These are phyloP conservation scores for Larimichthys polyactis DNA, from an alignment of 2,113 vertebrate species.

Conservation along the genomic window DNA sequence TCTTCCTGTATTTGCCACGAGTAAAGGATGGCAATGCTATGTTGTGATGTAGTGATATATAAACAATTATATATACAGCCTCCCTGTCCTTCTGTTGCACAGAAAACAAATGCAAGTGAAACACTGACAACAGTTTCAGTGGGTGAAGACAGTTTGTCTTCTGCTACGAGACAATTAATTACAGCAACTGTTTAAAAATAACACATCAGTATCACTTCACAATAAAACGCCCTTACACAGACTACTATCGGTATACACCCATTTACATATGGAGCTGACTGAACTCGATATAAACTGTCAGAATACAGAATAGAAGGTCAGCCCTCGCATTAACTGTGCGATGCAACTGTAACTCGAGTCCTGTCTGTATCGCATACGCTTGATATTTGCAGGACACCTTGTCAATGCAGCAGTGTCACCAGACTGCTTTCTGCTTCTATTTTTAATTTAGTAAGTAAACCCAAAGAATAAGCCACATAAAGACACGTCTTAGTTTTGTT, in stretches of 20 bases:
- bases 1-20: constrained; percentile 5
- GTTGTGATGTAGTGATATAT: not conserved
- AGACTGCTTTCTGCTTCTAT: not conserved
- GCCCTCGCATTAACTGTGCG: not conserved
- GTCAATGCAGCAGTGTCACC: not conserved
- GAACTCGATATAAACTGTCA: not conserved
- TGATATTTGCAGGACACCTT: constrained; percentile 18
- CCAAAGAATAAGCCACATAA: not conserved
- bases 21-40: not conserved
- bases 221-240: not conserved
- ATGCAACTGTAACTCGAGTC: not conserved
- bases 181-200: not conserved
- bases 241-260: fast-evolving
- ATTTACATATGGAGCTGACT: constrained; percentile 1
- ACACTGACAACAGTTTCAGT: not conserved
- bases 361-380: not conserved
- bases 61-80: not conserved
- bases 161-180: not conserved
- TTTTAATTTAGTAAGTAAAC: not conserved
- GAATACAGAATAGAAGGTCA: not conserved
- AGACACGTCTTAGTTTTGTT: not conserved
- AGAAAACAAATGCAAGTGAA: not conserved
- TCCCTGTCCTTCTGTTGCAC: not conserved
- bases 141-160: not conserved
- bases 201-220: not conserved